These are phyloP conservation scores for Diloba caeruleocephala DNA, from an alignment of 2,888 invertebrate genomes.

Conservation along the genomic window DNA sequence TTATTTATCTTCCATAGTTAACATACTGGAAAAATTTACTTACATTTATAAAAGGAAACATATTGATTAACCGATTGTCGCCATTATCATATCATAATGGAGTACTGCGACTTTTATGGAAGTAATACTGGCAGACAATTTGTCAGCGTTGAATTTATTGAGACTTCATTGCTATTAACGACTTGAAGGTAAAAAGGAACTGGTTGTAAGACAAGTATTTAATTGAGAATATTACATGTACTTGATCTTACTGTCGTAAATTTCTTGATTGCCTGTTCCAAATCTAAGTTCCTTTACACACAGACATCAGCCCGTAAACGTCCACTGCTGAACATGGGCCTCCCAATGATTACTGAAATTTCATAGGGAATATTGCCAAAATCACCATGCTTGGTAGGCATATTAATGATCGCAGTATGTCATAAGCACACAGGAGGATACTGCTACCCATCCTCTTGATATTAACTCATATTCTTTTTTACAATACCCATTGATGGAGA, in stretches of 20 bases:
- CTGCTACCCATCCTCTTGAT: no score
- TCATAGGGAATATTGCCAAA: no score
- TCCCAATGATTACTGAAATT: no score
- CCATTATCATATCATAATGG: conserved; percentile 22
- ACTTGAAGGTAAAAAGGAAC: conserved; percentile 18
- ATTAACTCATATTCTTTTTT: no score
- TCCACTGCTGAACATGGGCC: no score
- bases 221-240: neutral
- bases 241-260: no score
- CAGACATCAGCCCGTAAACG: no score
- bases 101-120: conserved; percentile 12
- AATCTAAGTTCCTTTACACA: no score
- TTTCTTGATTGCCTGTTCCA: neutral
- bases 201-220: conserved; percentile 16
- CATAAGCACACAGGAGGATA: no score
- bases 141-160: conserved; percentile 47
- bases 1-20: conserved; percentile 15
- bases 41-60: conserved; percentile 14
- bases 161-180: conserved; percentile 22
- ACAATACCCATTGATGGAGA: no score
- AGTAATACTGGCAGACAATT: conserved; percentile 31
- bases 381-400: no score
- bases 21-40: neutral
- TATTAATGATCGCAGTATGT: no score
- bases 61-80: conserved; percentile 17